Evolutionary conservation across 2,797 vertebrate species (phyloP).

Genomic region (Geotrypetes seraphini): DNA sequence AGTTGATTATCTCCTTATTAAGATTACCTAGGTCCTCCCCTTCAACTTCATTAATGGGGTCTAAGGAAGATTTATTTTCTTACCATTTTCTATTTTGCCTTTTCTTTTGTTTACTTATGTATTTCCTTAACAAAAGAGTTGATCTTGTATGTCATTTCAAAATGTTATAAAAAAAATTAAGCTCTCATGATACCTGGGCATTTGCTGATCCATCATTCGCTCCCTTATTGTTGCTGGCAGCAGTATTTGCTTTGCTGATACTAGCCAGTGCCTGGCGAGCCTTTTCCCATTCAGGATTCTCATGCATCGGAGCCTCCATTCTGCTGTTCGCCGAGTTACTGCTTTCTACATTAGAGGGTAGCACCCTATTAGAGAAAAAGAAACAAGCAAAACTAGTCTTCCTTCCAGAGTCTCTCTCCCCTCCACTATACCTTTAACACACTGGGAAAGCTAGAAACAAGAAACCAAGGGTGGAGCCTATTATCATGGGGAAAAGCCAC

Average conservation of each 20-base stretch:
- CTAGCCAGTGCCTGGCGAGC: conserved; percentile 82
- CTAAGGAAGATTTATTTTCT: too few species aligned
- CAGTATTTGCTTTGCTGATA: conserved; percentile 70
- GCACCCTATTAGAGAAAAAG: conserved; percentile 16
- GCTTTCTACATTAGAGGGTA: conserved; percentile 35
- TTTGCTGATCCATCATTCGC: conserved; percentile 37
- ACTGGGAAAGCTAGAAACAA: not conserved
- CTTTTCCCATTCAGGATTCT: conserved; percentile 91
- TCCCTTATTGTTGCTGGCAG: conserved; percentile 51
- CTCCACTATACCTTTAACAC: not conserved
- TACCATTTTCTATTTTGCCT: too few species aligned
- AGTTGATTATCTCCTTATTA: too few species aligned
- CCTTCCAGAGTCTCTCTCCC: too few species aligned
- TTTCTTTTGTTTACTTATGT: too few species aligned
- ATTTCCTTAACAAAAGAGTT: too few species aligned
- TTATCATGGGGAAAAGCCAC: too few species aligned
- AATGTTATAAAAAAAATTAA: too few species aligned
- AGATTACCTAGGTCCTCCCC: too few species aligned
- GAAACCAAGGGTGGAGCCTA: too few species aligned
- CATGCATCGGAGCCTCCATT: conserved; percentile 66
- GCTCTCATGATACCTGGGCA: conserved; percentile 66
- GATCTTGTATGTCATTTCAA: too few species aligned
- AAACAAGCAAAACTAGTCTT: accelerated
- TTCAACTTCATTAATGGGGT: too few species aligned
- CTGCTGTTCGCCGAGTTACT: conserved; percentile 31